phyloP scores from a whole-genome alignment of 2,797 vertebrate genomes.

The Paramormyrops hopkinsi region DNA sequence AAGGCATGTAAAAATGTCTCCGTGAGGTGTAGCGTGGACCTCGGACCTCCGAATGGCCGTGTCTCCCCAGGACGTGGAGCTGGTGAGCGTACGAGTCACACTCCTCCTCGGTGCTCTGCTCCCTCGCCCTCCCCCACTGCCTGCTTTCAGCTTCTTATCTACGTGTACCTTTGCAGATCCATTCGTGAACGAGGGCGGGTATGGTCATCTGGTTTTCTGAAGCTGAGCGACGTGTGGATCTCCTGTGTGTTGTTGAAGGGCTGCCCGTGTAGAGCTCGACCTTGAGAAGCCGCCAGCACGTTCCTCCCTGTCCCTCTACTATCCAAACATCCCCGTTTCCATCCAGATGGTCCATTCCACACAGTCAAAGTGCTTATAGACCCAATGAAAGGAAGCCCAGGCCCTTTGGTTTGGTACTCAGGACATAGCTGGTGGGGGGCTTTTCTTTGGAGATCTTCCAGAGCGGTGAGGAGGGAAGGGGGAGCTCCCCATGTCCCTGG shows the following conservation, averaged over 20 bases:
- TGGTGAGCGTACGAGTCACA: not conserved
- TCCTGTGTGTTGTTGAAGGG: not conserved
- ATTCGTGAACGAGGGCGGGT: not conserved
- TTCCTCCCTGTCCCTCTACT: not conserved
- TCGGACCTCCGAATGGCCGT: not conserved
- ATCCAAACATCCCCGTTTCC: not conserved
- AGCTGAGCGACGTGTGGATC: not conserved
- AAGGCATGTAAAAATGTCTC: not conserved
- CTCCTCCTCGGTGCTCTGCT: not conserved
- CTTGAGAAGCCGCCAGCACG: not conserved
- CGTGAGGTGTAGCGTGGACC: not conserved
- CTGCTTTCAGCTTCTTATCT: not conserved
- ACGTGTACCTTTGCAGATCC: not conserved
- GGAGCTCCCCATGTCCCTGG: not conserved
- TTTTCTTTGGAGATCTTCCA: not conserved
- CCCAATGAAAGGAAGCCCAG: not conserved
- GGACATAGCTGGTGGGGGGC: not conserved
- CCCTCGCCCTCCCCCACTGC: not conserved
- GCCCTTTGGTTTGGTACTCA: not conserved
- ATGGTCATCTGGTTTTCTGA: not conserved
- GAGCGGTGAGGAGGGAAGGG: not conserved
- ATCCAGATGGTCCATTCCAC: not conserved
- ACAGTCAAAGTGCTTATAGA: not conserved
- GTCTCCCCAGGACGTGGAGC: not conserved
- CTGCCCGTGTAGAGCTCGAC: not conserved